phyloP scores from a whole-genome alignment of 1,140 invertebrate genomes.

The Drosophila nikananu region DNA sequence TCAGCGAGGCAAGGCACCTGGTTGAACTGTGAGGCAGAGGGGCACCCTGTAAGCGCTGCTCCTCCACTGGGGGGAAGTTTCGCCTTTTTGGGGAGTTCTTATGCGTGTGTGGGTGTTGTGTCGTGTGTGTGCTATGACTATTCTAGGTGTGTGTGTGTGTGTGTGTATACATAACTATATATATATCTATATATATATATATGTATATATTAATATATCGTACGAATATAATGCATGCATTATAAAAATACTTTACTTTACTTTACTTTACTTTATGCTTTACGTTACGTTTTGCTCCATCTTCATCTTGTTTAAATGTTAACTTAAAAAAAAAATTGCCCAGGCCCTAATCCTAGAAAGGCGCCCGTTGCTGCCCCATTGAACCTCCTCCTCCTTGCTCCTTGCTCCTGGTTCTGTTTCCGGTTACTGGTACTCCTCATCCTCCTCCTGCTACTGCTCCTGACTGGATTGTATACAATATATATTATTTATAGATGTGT shows the following conservation, averaged over 20 bases:
- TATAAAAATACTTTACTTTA: constrained; percentile 84
- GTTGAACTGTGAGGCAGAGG: background rate
- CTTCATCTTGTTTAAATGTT: constrained; percentile 57
- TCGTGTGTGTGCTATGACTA: constrained; percentile 48
- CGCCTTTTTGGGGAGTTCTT: constrained; percentile 35
- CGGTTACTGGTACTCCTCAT: background rate
- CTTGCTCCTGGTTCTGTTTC: constrained; percentile 2
- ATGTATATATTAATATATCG: constrained; percentile 60
- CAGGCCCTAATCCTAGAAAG: constrained; percentile 55
- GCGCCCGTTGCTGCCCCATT: constrained; percentile 54
- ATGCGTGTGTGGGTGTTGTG: constrained; percentile 23
- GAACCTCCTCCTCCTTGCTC: constrained; percentile 4
- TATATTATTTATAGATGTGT: constrained; percentile 65
- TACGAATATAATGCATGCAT: constrained; percentile 85
- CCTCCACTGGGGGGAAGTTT: constrained; percentile 25
- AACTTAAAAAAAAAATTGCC: constrained; percentile 82
- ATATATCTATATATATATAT: constrained; percentile 55
- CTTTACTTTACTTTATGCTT: constrained; percentile 55
- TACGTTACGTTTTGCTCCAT: constrained; percentile 35
- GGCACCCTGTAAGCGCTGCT: constrained; percentile 34
- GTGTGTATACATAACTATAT: constrained; percentile 63
- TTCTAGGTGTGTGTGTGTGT: constrained; percentile 30
- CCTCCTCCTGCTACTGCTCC: background rate
- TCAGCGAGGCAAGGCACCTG: constrained; percentile 41
- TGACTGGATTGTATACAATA: constrained; percentile 53